These are phyloP conservation scores for Coracias cyanogaster DNA, from an alignment of 2,797 vertebrate genomes.

Conservation along the genomic window DNA sequence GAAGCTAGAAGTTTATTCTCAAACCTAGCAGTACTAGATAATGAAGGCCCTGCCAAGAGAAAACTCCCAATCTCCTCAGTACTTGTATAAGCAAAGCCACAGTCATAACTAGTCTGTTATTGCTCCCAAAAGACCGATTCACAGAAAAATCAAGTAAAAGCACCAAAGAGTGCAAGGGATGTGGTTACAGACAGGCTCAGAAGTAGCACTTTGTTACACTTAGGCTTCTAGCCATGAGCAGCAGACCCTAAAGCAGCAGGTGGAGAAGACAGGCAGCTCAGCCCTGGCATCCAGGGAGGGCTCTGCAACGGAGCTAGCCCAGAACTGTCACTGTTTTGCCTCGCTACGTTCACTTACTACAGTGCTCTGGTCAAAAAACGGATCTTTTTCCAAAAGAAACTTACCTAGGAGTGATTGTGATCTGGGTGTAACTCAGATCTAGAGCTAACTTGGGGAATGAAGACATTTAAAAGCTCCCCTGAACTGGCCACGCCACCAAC, in stretches of 20 bases:
- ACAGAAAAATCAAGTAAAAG: neutral
- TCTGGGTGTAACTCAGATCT: neutral
- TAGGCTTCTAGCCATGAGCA: neutral
- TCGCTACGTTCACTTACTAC: rapidly evolving
- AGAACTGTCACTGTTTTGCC: rapidly evolving
- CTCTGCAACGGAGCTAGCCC: neutral
- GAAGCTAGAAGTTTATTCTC: neutral
- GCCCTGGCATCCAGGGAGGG: rapidly evolving
- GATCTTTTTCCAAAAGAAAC: neutral
- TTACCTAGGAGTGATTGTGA: neutral
- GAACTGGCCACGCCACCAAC: neutral
- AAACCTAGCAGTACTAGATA: neutral
- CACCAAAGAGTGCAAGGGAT: neutral
- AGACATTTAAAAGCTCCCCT: neutral
- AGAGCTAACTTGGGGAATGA: neutral
- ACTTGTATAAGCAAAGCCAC: neutral
- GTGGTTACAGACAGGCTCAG: neutral
- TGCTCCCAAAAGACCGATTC: neutral
- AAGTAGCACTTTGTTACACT: rapidly evolving
- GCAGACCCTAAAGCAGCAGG: neutral
- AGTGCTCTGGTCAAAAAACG: rapidly evolving
- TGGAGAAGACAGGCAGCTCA: rapidly evolving
- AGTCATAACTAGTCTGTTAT: neutral
- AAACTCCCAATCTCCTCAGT: neutral
- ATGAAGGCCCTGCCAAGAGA: neutral